phyloP scores from a whole-genome alignment of 2,888 invertebrate genomes.

The Stenolophus ochropezus region DNA sequence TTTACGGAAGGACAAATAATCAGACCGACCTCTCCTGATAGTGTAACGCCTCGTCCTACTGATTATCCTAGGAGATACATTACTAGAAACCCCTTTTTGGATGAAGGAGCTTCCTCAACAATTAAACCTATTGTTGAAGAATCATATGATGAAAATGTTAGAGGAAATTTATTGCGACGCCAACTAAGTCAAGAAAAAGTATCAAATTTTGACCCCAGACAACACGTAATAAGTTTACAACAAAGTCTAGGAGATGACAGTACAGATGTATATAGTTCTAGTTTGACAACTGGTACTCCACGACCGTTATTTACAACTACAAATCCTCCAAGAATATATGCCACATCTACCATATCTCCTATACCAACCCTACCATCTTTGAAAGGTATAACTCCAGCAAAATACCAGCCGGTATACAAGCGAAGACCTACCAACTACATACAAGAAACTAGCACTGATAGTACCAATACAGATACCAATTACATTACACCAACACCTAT shows the following conservation, averaged over 20 bases:
- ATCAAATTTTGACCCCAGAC: constrained; percentile 72
- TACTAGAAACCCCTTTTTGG: constrained; percentile 69
- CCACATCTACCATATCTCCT: constrained; percentile 50
- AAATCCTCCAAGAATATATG: constrained; percentile 73
- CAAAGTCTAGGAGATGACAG: constrained; percentile 80
- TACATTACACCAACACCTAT: constrained; percentile 75
- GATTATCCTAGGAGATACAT: constrained; percentile 67
- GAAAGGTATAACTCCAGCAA: constrained; percentile 58
- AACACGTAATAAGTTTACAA: constrained; percentile 76
- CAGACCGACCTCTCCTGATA: constrained; percentile 67
- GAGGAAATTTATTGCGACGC: constrained; percentile 79
- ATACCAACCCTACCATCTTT: constrained; percentile 16
- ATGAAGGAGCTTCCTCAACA: constrained; percentile 67
- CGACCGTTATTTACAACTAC: constrained; percentile 82
- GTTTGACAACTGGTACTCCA: constrained; percentile 79
- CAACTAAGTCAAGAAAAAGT: constrained; percentile 78
- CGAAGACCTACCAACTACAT: constrained; percentile 64
- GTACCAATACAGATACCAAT: constrained; percentile 73
- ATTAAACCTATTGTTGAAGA: constrained; percentile 76
- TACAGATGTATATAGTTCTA: constrained; percentile 81
- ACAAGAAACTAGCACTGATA: constrained; percentile 72
- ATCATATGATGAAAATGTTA: constrained; percentile 71
- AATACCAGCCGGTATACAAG: constrained; percentile 58
- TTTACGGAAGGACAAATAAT: constrained; percentile 69
- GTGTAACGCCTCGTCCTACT: constrained; percentile 67